Conservation (phyloP, 2,888 invertebrate genomes). For the Polydrusus cervinus region DNA sequence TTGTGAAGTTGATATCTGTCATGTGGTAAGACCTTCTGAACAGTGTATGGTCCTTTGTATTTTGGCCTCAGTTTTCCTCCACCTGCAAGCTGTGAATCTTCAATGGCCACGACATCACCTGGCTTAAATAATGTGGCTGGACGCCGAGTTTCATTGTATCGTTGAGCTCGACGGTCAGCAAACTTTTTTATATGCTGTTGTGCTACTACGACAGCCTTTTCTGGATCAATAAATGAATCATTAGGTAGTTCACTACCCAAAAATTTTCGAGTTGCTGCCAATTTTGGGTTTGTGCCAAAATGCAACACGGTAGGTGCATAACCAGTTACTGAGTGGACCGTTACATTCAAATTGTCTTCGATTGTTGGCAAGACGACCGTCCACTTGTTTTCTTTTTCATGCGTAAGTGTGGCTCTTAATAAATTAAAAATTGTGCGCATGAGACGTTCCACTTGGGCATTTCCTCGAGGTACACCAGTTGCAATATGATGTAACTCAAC, state of each 20-base stretch:
- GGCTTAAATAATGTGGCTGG: slow-evolving; percentile 21
- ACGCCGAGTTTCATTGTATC: slow-evolving; percentile 7
- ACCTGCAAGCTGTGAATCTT: slow-evolving; percentile 55
- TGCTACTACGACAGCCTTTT: slow-evolving; percentile 42
- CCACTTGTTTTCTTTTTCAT: slow-evolving; percentile 40
- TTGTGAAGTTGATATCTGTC: slow-evolving; percentile 54
- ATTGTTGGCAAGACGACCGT: slow-evolving; percentile 40
- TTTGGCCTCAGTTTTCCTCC: slow-evolving; percentile 52
- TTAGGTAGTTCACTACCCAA: slow-evolving; percentile 34
- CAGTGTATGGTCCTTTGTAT: slow-evolving; percentile 53
- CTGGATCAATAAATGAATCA: slow-evolving; percentile 51
- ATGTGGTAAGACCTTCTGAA: slow-evolving; percentile 51
- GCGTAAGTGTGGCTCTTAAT: slow-evolving; percentile 42
- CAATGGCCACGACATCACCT: slow-evolving; percentile 38
- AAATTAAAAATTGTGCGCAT: slow-evolving; percentile 53
- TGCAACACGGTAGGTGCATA: slow-evolving; percentile 46
- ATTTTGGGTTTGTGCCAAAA: slow-evolving; percentile 53
- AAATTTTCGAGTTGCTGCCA: slow-evolving; percentile 51
- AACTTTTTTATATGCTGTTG: slow-evolving; percentile 21
- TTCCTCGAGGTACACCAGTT: slow-evolving; percentile 50
- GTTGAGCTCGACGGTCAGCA: slow-evolving; percentile 26
- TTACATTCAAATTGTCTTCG: slow-evolving; percentile 50
- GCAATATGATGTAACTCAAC: slow-evolving; percentile 52
- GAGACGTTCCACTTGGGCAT: slow-evolving; percentile 50
- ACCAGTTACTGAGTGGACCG: slow-evolving; percentile 49